phyloP scores from a whole-genome alignment of 2,113 vertebrate species.

The Nothoprocta perdicaria region DNA sequence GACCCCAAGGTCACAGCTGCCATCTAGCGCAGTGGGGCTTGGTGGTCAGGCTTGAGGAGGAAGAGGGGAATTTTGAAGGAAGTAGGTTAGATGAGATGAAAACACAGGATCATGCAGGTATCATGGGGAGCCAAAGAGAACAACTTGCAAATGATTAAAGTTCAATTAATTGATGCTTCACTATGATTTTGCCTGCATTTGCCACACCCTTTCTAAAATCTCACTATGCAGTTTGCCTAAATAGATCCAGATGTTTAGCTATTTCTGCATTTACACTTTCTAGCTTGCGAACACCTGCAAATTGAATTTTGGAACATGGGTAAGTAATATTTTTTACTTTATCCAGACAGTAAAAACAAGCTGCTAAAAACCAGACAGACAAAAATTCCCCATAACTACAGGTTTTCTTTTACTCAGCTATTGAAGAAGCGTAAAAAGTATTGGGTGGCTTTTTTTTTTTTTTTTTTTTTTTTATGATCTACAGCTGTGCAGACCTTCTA shows the following conservation, averaged over 20 bases:
- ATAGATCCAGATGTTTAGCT: background rate
- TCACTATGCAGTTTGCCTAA: background rate
- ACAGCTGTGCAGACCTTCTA: too few species aligned
- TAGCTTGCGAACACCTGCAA: constrained; percentile 12
- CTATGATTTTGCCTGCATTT: background rate
- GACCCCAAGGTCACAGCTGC: background rate
- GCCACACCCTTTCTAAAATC: background rate
- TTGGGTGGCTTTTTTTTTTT: background rate
- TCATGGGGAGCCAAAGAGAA: background rate
- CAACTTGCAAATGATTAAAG: background rate
- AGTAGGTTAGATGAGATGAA: background rate
- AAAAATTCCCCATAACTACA: background rate
- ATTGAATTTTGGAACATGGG: background rate
- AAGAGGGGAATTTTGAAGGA: background rate
- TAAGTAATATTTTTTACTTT: background rate
- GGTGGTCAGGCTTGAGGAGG: background rate
- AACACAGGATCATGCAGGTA: background rate
- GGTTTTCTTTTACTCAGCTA: background rate
- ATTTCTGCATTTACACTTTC: background rate
- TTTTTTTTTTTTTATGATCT: too few species aligned
- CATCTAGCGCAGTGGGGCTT: background rate
- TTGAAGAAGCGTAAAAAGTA: background rate
- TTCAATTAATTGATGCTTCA: background rate
- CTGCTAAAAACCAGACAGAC: constrained; percentile 7
- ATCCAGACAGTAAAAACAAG: constrained; percentile 13